Evolutionary conservation across 2,113 vertebrate species (phyloP).

Genomic region (Xenopus laevis): DNA sequence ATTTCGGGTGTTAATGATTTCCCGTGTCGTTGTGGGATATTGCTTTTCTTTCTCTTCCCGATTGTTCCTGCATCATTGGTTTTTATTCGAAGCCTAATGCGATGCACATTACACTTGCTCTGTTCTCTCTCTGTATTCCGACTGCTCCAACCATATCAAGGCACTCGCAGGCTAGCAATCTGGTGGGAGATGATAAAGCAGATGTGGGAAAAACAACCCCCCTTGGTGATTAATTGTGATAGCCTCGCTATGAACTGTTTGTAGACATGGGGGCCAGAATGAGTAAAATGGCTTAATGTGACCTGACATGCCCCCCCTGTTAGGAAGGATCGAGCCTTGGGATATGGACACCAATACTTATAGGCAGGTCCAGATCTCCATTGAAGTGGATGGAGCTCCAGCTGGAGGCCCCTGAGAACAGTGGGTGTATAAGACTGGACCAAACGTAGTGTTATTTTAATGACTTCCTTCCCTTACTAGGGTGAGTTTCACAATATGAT

Average conservation of each 20-base stretch:
- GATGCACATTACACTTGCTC: constrained; percentile 29
- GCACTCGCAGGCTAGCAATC: neutral
- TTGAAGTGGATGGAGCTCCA: too few relatives aligned
- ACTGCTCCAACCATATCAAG: constrained; percentile 15
- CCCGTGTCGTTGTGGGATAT: neutral
- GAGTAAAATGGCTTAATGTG: neutral
- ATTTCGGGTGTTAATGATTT: neutral
- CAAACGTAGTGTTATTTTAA: too few relatives aligned
- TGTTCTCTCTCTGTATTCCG: constrained; percentile 19
- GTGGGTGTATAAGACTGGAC: too few relatives aligned
- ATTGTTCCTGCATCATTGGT: constrained; percentile 34
- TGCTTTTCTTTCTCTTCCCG: neutral
- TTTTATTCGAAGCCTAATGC: constrained; percentile 43
- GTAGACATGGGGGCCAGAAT: neutral
- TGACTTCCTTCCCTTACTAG: neutral
- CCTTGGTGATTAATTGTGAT: constrained; percentile 17
- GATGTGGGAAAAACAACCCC: neutral
- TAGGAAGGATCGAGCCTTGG: neutral
- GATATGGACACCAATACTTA: too few relatives aligned
- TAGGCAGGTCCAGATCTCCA: too few relatives aligned
- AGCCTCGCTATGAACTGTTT: constrained; percentile 32
- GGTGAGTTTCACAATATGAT: neutral
- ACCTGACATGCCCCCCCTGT: neutral
- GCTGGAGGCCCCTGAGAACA: too few relatives aligned
- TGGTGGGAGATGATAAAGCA: neutral